These are phyloP conservation scores for Picus viridis DNA, from an alignment of 2,797 vertebrate species.

Conservation along the genomic window DNA sequence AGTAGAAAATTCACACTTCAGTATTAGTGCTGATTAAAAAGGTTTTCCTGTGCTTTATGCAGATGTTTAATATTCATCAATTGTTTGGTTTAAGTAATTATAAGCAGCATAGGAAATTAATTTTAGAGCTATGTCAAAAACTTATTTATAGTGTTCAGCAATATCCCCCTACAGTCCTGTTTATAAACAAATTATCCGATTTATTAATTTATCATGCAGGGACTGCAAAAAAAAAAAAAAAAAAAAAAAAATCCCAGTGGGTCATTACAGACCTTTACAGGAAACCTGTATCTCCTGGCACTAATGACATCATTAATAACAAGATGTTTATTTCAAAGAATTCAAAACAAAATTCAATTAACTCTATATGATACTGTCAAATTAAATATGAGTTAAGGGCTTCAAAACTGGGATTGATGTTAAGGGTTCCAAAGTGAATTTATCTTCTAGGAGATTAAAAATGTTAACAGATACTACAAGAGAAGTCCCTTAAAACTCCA, in stretches of 20 bases:
- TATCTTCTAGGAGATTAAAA: conserved; percentile 67
- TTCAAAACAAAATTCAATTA: conserved; percentile 75
- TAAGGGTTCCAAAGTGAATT: conserved; percentile 62
- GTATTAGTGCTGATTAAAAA: conserved; percentile 63
- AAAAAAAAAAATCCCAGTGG: conserved; percentile 38
- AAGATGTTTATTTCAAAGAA: conserved; percentile 74
- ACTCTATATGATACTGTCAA: conserved; percentile 64
- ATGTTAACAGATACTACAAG: conserved; percentile 11
- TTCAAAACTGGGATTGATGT: conserved; percentile 61
- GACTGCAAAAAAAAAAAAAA: conserved; percentile 24
- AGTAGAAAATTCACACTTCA: conserved; percentile 64
- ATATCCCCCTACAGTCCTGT: conserved; percentile 47
- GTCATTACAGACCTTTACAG: conserved; percentile 67
- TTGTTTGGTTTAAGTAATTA: conserved; percentile 58
- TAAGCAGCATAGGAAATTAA: conserved; percentile 62
- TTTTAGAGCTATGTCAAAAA: conserved; percentile 65
- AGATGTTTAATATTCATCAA: conserved; percentile 67
- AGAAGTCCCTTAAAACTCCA: conserved; percentile 21
- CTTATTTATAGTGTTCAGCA: conserved; percentile 65
- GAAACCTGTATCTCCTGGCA: conserved; percentile 71
- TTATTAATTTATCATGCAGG: conserved; percentile 74
- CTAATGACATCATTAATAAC: conserved; percentile 74
- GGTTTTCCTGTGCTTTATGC: conserved; percentile 27
- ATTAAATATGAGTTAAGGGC: conserved; percentile 74
- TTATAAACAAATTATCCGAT: conserved; percentile 69